phyloP scores from a whole-genome alignment of 2,797 vertebrate genomes.

The Lithobates pipiens region DNA sequence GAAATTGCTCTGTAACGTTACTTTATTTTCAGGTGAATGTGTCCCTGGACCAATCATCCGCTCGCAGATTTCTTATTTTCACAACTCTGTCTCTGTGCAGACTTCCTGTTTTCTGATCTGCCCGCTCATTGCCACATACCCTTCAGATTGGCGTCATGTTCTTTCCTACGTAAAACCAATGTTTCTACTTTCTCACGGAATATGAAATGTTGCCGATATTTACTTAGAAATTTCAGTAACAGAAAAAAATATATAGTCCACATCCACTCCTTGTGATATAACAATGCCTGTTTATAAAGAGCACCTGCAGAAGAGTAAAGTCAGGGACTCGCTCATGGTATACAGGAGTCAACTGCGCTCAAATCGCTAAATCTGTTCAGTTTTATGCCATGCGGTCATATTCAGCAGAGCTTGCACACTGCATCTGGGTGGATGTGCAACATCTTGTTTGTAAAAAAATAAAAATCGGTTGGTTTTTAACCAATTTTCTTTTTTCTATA shows the following conservation, averaged over 20 bases:
- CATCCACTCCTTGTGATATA: background rate
- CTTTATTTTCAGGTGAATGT: background rate
- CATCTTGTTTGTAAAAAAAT: no score
- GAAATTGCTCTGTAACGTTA: no score
- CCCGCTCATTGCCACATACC: slow-evolving; percentile 25
- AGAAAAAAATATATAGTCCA: background rate
- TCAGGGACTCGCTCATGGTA: no score
- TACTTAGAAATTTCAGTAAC: background rate
- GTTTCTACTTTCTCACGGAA: slow-evolving; percentile 5
- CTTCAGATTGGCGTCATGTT: slow-evolving; percentile 26
- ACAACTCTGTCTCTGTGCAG: background rate
- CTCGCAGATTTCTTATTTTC: background rate
- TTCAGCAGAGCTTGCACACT: no score
- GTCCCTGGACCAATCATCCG: background rate
- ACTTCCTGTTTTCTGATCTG: slow-evolving; percentile 53
- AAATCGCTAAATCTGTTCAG: no score
- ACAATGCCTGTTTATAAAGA: no score
- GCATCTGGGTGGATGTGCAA: no score
- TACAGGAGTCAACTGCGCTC: no score
- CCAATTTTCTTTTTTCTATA: no score
- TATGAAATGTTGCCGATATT: slow-evolving; percentile 13
- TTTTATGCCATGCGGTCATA: no score
- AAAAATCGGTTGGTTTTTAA: no score
- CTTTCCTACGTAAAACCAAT: background rate
- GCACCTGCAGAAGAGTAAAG: no score